Evolutionary conservation across 2,797 vertebrate species (phyloP).

Genomic region (Acrocephalus scirpaceus): DNA sequence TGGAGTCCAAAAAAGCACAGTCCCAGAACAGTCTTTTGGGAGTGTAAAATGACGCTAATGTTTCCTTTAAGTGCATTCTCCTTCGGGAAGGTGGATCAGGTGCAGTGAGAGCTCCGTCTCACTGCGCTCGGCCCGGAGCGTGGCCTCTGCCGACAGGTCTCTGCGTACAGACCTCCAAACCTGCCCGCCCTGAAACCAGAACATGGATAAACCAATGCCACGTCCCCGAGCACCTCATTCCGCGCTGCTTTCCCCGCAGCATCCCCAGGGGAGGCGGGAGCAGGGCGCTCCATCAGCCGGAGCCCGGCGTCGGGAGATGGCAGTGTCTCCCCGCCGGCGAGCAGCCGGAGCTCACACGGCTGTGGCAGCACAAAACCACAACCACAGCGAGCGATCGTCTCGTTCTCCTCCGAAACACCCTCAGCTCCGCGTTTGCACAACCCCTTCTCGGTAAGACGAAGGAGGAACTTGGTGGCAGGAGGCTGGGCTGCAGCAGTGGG

Average conservation of each 20-base stretch:
- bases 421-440: accelerated
- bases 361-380: too few relatives aligned
- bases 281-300: accelerated
- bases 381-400: accelerated
- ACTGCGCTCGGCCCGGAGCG: accelerated
- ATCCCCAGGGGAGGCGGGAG: accelerated
- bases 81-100: background rate
- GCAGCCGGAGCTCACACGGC: background rate
- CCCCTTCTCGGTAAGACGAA: background rate
- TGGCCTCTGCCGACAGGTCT: background rate
- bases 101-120: background rate
- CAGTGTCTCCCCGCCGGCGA: background rate
- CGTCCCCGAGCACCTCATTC: accelerated
- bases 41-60: background rate
- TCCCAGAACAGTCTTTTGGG: background rate
- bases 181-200: accelerated
- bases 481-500: background rate
- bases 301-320: background rate
- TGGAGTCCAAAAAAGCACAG: background rate
- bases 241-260: background rate
- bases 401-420: accelerated
- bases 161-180: background rate
- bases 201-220: accelerated
- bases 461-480: background rate
- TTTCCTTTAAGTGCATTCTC: background rate